Base-by-base conservation (phyloP, 92 coral and sea anemone genomes). In the Meandrina meandrites region DNA sequence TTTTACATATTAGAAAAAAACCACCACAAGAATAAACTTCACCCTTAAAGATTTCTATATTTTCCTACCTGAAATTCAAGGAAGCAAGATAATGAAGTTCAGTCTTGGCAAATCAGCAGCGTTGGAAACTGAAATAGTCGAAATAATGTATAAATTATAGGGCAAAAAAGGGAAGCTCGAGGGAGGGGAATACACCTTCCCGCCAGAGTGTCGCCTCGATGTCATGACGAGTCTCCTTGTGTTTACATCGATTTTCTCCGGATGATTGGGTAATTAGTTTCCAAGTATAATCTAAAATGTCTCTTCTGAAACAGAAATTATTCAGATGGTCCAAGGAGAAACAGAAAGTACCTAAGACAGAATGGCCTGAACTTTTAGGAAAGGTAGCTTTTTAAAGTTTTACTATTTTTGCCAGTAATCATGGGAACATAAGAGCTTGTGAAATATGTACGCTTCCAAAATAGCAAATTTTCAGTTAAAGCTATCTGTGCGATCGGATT, bases 301-400 rank as follows among this genome's bases (percentile, higher is more conserved):
- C 89, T n/a, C 53, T 27, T 8, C 37, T 86, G 0, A 48, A 35
- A 32, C 69, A 69, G 42, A 79, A 80, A 51, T 45, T 76, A 45
- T 80, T 86, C 84, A 89, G 89, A 85, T 87, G 90, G 91, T n/a
- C n/a, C n/a, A 94, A 91, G 78, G 75, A 93, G 71, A 81, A 76
- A 58, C 83, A 91, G 64, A 82, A 86, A 66, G 84, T 53, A 53
- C 89, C 84, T 8, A 94, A 94, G 82, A 87, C 88, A 3, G 85
- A 92, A 76, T 94, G 98, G 98, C 98, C 98, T 48, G 98, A 94
- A 40, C 90, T 94, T 17, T 89, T 94, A 14, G 98, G 98, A 88
- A 93, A 93, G 98, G 98, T 94, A 93, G 57, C 42, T 45, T 36
- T 27, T 37, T 48, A 50, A 17, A 35, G 18, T 18, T 5, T 73